Percentiles rank a stretch among this genome's conserved stretches.
phyloP scores from a whole-genome alignment of 2,113 vertebrate species.

The Cacatua alba region DNA sequence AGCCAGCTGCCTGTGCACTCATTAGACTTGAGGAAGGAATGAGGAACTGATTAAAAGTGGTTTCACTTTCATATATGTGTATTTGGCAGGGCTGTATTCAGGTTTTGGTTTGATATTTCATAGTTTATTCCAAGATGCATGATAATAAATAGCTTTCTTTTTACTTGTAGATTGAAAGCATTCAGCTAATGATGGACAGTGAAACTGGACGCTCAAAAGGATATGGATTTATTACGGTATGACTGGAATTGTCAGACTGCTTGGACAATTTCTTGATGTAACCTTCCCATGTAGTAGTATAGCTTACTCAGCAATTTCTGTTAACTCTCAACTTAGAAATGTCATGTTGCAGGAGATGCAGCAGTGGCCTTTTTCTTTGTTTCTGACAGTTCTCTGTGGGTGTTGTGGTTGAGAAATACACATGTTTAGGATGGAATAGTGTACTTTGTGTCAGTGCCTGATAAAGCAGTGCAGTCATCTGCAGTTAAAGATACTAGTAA shows the following conservation, averaged over 20 bases:
- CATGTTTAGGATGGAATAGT: not conserved
- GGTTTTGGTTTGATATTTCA: not conserved
- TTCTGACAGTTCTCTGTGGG: not conserved
- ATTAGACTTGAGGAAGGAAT: not conserved
- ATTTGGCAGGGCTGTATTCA: not conserved
- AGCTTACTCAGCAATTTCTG: accelerated
- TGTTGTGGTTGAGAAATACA: not conserved
- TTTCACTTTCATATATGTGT: not conserved
- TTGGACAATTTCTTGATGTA: not conserved
- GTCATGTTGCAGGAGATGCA: not conserved
- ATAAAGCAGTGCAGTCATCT: not conserved
- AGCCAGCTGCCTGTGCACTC: not conserved
- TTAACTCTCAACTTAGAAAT: not conserved
- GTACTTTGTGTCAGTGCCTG: not conserved
- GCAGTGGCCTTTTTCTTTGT: not conserved
- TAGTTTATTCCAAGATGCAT: not conserved
- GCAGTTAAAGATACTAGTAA: not conserved
- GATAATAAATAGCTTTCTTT: not conserved
- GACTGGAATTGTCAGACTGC: not conserved
- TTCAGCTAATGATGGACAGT: slow-evolving; percentile 98
- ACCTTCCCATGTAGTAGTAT: accelerated
- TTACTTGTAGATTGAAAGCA: slow-evolving; percentile 90
- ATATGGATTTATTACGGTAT: slow-evolving; percentile 97
- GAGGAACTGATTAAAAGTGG: not conserved
- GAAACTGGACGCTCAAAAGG: slow-evolving; percentile 95